Conservation (phyloP, 2,113 vertebrate genomes). For the Pitta sordida region DNA sequence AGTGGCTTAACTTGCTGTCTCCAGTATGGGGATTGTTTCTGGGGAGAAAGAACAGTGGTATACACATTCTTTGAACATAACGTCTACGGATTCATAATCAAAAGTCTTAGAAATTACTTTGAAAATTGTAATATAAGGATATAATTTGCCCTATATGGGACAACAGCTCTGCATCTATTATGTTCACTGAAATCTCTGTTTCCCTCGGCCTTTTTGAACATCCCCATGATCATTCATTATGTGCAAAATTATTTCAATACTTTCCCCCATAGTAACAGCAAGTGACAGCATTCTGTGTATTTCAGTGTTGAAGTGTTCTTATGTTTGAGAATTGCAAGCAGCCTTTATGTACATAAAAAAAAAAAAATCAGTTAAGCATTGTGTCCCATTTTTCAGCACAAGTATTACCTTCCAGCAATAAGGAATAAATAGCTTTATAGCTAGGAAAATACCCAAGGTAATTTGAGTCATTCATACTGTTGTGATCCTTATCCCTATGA, state of each 20-base stretch:
- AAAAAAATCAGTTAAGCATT: constrained; percentile 57
- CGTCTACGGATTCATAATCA: background rate
- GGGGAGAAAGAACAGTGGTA: background rate
- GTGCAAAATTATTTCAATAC: constrained; percentile 39
- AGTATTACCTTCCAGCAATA: constrained; percentile 64
- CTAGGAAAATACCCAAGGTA: constrained; percentile 58
- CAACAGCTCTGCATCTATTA: background rate
- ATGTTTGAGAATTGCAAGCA: constrained; percentile 59
- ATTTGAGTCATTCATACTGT: constrained; percentile 59
- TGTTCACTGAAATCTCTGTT: constrained; percentile 14
- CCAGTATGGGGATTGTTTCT: background rate
- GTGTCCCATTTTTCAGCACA: constrained; percentile 58
- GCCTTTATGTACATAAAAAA: constrained; percentile 41
- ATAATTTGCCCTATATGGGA: background rate
- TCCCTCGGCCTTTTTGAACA: background rate
- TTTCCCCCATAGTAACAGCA: constrained; percentile 37
- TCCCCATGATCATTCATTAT: background rate
- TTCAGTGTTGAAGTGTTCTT: background rate
- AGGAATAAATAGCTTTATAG: constrained; percentile 50
- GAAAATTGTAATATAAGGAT: background rate
- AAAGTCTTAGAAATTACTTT: constrained; percentile 16
- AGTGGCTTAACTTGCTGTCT: background rate
- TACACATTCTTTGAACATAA: background rate
- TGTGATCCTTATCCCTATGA: constrained; percentile 27
- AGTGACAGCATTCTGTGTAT: constrained; percentile 11